phyloP scores from a whole-genome alignment of 1,140 invertebrate genomes.

The Dysdera silvatica region DNA sequence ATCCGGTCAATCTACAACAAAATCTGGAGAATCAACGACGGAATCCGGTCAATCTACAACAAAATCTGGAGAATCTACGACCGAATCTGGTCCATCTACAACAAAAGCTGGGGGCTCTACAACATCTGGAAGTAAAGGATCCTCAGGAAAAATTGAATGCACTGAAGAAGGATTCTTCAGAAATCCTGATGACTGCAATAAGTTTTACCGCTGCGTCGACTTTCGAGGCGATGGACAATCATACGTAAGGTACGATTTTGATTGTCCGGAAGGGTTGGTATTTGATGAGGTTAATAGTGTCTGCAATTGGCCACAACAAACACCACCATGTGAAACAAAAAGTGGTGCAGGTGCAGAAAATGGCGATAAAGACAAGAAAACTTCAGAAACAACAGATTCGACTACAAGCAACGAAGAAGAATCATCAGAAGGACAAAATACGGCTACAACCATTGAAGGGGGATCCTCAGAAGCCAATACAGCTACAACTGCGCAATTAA shows the following conservation, averaged over 20 bases:
- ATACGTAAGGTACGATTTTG: slow-evolving; percentile 48
- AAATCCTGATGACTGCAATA: slow-evolving; percentile 53
- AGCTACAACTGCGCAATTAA: background rate
- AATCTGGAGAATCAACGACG: background rate
- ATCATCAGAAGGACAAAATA: background rate
- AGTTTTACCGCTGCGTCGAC: slow-evolving; percentile 52
- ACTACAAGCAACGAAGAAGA: background rate
- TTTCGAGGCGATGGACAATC: slow-evolving; percentile 33
- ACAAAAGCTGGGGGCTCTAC: background rate
- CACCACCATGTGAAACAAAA: slow-evolving; percentile 34
- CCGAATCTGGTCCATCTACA: background rate
- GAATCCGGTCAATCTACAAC: background rate
- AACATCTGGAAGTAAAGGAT: background rate
- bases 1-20: slow-evolving; percentile 1
- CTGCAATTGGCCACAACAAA: slow-evolving; percentile 35
- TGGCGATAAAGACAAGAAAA: background rate
- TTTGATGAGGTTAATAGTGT: slow-evolving; percentile 41
- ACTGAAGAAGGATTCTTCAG: slow-evolving; percentile 56
- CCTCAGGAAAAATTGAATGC: slow-evolving; percentile 42
- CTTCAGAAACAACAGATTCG: too few species aligned
- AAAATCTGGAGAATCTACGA: background rate
- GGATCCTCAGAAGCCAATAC: background rate
- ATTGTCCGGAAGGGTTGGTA: slow-evolving; percentile 41
- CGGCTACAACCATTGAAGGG: background rate
- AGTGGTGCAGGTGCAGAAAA: slow-evolving; percentile 46